Conservation (phyloP, 2,113 vertebrate species). For the Neolamprologus variostigma region DNA sequence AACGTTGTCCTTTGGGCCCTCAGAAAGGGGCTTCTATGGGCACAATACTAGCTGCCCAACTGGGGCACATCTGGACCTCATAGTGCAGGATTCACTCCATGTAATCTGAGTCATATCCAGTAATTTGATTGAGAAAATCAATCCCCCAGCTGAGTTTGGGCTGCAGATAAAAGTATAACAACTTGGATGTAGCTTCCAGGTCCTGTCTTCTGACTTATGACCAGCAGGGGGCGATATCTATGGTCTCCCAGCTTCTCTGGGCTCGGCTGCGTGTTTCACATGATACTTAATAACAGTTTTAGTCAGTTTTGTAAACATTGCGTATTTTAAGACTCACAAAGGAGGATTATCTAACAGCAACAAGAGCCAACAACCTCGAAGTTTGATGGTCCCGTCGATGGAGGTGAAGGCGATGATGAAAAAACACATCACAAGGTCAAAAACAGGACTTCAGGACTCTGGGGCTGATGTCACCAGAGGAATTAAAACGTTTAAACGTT, state of each 20-base stretch:
- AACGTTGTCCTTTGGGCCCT: neutral
- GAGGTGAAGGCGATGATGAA: neutral
- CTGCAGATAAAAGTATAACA: neutral
- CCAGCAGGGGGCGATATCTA: neutral
- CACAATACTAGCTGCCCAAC: rapidly evolving
- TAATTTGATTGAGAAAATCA: rapidly evolving
- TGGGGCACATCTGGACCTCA: neutral
- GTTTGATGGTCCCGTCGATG: neutral
- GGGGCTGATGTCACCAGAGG: neutral
- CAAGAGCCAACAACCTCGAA: neutral
- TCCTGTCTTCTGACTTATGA: neutral
- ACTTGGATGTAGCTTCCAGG: rapidly evolving
- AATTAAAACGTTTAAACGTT: rapidly evolving
- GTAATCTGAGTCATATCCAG: neutral
- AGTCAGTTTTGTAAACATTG: neutral
- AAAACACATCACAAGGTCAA: neutral
- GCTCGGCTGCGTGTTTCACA: rapidly evolving
- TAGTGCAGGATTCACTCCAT: neutral
- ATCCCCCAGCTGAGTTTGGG: neutral
- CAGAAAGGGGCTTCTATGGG: neutral
- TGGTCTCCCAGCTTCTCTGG: neutral
- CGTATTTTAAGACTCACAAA: neutral
- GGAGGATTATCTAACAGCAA: neutral
- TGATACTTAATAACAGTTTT: neutral
- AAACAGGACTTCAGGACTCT: neutral